phyloP scores from a whole-genome alignment of 2,797 vertebrate species.

The Triplophysa bombifrons region DNA sequence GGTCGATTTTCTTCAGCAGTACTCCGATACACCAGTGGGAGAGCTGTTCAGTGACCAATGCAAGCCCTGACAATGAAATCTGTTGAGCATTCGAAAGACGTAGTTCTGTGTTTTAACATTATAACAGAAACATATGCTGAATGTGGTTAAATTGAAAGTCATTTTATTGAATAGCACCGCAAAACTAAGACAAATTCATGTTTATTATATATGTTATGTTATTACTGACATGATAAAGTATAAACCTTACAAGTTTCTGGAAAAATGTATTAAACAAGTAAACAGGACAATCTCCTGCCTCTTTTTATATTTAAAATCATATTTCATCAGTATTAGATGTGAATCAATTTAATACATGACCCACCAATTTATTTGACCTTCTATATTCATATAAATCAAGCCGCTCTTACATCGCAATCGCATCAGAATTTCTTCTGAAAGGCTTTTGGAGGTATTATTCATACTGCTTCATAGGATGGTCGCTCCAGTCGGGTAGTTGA shows the following conservation, averaged over 20 bases:
- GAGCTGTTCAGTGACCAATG: conserved; percentile 74
- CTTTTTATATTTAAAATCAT: background rate
- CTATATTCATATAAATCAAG: background rate
- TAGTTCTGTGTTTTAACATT: conserved; percentile 7
- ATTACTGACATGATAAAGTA: no score
- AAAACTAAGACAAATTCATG: no score
- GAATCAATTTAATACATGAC: background rate
- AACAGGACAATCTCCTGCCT: background rate
- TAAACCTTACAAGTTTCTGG: background rate
- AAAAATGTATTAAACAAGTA: background rate
- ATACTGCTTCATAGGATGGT: conserved; percentile 79
- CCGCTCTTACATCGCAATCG: background rate
- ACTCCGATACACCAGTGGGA: conserved; percentile 64
- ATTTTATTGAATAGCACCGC: no score
- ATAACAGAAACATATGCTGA: background rate
- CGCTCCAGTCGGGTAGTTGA: conserved; percentile 75
- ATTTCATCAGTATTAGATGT: background rate
- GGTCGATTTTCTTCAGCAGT: conserved; percentile 69
- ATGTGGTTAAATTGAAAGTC: background rate
- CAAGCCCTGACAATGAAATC: conserved; percentile 33
- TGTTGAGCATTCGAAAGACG: background rate
- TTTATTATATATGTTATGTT: no score
- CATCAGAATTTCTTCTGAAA: background rate
- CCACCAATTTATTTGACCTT: background rate
- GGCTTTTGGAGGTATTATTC: conserved; percentile 54